Evolutionary conservation across 2,113 vertebrate species (phyloP).

Genomic region (Tinamus guttatus): DNA sequence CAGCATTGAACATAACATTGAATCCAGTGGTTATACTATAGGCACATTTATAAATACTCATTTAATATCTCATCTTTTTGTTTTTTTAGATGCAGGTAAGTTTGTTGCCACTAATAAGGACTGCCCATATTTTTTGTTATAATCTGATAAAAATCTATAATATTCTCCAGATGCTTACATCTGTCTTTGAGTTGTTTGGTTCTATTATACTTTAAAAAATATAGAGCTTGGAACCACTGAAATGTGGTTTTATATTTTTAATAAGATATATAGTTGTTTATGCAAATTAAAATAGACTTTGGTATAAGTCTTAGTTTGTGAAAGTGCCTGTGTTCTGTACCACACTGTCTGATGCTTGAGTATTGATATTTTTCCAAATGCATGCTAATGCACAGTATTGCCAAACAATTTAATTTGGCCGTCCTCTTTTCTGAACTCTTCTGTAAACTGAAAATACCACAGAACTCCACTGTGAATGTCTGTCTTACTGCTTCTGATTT

Average conservation of each 20-base stretch:
- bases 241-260: not conserved
- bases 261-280: not conserved
- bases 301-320: not conserved
- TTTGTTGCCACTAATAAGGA: not conserved
- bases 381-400: not conserved
- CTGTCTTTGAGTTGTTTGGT: not conserved
- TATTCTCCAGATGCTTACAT: not conserved
- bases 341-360: not conserved
- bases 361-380: not conserved
- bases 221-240: not conserved
- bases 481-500: not conserved
- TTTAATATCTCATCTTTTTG: not conserved
- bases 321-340: not conserved
- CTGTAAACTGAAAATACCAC: not conserved
- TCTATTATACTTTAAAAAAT: not conserved
- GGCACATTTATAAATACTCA: not conserved
- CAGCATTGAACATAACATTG: too few relatives aligned
- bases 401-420: not conserved
- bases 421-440: not conserved
- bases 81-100: not conserved
- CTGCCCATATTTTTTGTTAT: too few relatives aligned
- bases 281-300: not conserved
- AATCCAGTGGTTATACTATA: not conserved
- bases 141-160: not conserved
- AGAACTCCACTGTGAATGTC: not conserved